Percentiles rank a stretch among this genome's conserved stretches.
phyloP scores from a whole-genome alignment of 2,797 vertebrate species.

The Menidia menidia region DNA sequence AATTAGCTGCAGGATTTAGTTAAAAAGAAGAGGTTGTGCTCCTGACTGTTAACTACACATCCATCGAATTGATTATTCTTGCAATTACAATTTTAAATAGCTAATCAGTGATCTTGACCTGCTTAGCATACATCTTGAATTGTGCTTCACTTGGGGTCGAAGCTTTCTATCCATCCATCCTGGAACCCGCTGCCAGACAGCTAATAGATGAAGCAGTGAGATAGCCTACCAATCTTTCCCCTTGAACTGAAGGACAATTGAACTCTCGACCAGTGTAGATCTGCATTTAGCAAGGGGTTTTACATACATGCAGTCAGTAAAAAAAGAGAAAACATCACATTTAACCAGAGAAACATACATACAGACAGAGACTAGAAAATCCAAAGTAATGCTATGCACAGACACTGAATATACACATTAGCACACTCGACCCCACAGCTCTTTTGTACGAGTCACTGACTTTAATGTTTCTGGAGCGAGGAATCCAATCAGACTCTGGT shows the following conservation, averaged over 20 bases:
- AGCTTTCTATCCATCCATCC: slow-evolving; percentile 54
- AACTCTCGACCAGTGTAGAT: slow-evolving; percentile 24
- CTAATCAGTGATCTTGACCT: slow-evolving; percentile 53
- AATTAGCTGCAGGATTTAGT: not conserved
- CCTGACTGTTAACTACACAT: slow-evolving; percentile 45
- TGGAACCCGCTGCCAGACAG: slow-evolving; percentile 48
- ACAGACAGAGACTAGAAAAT: not conserved
- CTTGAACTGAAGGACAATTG: slow-evolving; percentile 64
- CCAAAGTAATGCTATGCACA: not conserved
- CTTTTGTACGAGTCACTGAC: slow-evolving; percentile 44
- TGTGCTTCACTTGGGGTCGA: slow-evolving; percentile 58
- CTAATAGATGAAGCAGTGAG: slow-evolving; percentile 67
- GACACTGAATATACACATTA: slow-evolving; percentile 6
- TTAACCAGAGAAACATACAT: not conserved
- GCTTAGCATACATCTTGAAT: slow-evolving; percentile 47
- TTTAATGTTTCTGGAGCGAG: slow-evolving; percentile 69
- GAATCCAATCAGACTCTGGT: slow-evolving; percentile 68
- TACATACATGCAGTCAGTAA: not conserved
- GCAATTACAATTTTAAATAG: slow-evolving; percentile 61
- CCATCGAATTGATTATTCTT: slow-evolving; percentile 34
- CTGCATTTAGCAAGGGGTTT: slow-evolving; percentile 8
- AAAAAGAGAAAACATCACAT: not conserved
- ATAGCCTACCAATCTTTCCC: slow-evolving; percentile 57
- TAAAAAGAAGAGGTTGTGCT: not conserved
- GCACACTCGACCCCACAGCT: slow-evolving; percentile 19